Evolutionary conservation across 92 coral and sea anemone genomes (phyloP), one percentile per base, ranked within the genome.

Genomic region (Blastomussa wellsi): DNA sequence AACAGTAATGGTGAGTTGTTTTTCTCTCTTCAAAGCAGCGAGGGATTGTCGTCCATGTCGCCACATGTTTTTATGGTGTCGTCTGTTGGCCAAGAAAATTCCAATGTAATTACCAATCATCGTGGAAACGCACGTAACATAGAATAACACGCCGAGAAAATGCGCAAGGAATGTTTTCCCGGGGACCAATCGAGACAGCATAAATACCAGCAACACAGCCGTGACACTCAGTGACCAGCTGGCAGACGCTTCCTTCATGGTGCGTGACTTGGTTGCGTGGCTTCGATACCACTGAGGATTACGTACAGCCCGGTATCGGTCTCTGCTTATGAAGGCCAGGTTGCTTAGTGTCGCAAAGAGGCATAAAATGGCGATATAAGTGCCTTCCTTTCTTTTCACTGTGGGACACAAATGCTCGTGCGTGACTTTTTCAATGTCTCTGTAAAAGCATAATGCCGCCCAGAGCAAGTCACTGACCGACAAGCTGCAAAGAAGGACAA

Each of bases 251-350:
- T 57, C 35, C 60, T 57, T 72, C 7, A 53, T 2, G 1, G 80
- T 74, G 32, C 64, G 87, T 83, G 75, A 59, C 73, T 5, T 38
- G 29, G 57, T 83, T 64, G 59, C 44, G 86, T 83, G 59, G 74
- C 1, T 17, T 8, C 42, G 74, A 68, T 68, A 68, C 75, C 75
- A 70, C n/a, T 20, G 44, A 5, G 44, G 26, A 24, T 29, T 22
- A 19, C 13, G 20, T 3, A 38, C 47, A 6, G 75, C 44, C 0
- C 48, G 28, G 9, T 35, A 37, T 37, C 75, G 75, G 35, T 70
- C 75, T 37, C 8, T 37, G 48, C 75, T 33, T 9, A 70, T 35
- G 75, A 5, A 10, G 48, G 75, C 75, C 44, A 70, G 74, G 75
- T 36, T 69, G 32, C 74, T 69, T 3, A 83, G 29, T 5, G 79